Evolutionary conservation across 2,113 vertebrate species (phyloP).

Genomic region (Archocentrus centrarchus): DNA sequence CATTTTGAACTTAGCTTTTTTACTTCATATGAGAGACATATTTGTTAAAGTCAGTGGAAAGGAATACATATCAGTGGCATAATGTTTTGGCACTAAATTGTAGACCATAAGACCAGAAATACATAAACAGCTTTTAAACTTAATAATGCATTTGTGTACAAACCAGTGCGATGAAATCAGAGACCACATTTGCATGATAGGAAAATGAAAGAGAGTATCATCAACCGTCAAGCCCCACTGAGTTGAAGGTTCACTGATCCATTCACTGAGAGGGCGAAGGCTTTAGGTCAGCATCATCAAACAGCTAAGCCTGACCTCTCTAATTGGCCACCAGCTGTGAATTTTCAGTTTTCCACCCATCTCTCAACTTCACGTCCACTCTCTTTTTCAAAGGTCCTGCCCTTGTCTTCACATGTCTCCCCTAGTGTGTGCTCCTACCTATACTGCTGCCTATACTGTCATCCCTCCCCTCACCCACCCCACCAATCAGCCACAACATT

Average conservation of each 20-base stretch:
- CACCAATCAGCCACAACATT: slow-evolving; percentile 1
- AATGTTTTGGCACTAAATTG: too few species aligned
- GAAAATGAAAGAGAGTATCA: background rate
- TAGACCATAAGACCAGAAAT: too few species aligned
- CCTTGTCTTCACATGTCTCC: background rate
- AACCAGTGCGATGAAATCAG: slow-evolving; percentile 3
- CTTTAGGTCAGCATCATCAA: slow-evolving; percentile 25
- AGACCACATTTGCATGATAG: background rate
- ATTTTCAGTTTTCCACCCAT: slow-evolving; percentile 12
- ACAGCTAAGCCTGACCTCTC: slow-evolving; percentile 32
- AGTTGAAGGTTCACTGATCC: slow-evolving; percentile 13
- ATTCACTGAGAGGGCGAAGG: slow-evolving; percentile 17
- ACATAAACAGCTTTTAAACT: background rate
- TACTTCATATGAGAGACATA: too few species aligned
- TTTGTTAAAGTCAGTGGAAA: too few species aligned
- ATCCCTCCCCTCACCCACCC: background rate
- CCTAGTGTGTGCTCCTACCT: slow-evolving; percentile 2
- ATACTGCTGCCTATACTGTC: slow-evolving; percentile 7
- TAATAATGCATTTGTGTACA: background rate
- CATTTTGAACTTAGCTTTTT: background rate
- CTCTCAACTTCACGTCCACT: background rate
- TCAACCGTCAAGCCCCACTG: background rate
- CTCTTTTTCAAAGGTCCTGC: slow-evolving; percentile 19
- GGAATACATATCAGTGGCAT: too few species aligned
- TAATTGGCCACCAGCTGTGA: slow-evolving; percentile 55